phyloP scores from a whole-genome alignment of 2,888 invertebrate genomes.

The Synanthedon tipuliformis region DNA sequence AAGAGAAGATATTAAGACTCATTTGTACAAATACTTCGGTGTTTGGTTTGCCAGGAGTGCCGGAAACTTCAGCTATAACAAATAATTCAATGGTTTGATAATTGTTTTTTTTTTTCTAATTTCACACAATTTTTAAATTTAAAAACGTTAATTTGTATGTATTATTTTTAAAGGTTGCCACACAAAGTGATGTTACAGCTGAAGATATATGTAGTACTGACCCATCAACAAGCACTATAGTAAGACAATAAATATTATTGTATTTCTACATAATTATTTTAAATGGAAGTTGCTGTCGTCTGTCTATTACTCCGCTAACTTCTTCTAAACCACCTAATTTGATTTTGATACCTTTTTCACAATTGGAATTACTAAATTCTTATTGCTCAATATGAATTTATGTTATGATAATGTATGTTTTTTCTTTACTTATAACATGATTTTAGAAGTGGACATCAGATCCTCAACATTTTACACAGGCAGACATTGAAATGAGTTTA shows the following conservation, averaged over 20 bases:
- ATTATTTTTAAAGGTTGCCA: conserved; percentile 11
- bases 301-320: too few species aligned
- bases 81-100: conserved; percentile 22
- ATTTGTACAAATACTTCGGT: conserved; percentile 39
- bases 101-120: background rate
- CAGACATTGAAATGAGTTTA: conserved; percentile 28
- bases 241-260: conserved; percentile 8
- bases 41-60: conserved; percentile 36
- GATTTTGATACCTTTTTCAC: too few species aligned
- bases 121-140: background rate
- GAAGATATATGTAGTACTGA: conserved; percentile 27
- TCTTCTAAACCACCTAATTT: too few species aligned
- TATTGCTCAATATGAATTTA: background rate
- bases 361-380: background rate
- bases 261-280: too few species aligned
- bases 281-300: too few species aligned
- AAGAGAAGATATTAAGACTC: conserved; percentile 38
- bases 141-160: background rate
- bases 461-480: conserved; percentile 24
- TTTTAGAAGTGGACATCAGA: conserved; percentile 39
- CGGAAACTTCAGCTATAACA: conserved; percentile 31
- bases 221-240: conserved; percentile 26
- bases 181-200: conserved; percentile 19
- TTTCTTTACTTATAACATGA: background rate
- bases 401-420: background rate